phyloP scores from a whole-genome alignment of 2,797 vertebrate genomes.

The Sorex maritimensis region DNA sequence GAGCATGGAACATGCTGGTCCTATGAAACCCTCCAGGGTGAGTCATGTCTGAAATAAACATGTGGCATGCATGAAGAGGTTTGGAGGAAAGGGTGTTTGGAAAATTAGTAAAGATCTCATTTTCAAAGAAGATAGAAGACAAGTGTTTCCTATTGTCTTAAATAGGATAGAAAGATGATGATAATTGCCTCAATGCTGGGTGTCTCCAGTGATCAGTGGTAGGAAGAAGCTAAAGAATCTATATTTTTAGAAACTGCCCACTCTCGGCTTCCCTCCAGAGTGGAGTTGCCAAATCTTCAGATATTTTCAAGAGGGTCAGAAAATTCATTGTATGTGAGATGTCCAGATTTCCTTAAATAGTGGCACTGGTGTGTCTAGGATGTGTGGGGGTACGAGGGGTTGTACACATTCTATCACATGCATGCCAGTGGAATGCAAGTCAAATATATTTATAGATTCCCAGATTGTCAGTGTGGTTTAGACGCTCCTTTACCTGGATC shows the following conservation, averaged over 20 bases:
- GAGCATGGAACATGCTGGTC: not conserved
- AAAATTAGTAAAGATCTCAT: conserved; percentile 20
- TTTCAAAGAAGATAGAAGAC: conserved; percentile 18
- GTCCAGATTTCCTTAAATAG: not conserved
- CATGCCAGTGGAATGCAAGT: not conserved
- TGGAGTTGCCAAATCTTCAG: not conserved
- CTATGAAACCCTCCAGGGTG: no score
- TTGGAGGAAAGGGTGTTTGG: conserved; percentile 15
- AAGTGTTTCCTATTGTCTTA: conserved; percentile 2
- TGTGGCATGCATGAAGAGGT: not conserved
- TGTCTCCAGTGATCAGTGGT: accelerated
- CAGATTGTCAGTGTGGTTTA: not conserved
- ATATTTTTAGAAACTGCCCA: no score
- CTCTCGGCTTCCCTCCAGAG: no score
- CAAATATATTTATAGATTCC: not conserved
- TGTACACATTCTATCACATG: not conserved
- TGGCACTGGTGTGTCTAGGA: not conserved
- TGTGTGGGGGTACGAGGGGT: no score
- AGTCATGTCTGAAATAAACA: not conserved
- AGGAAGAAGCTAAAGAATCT: accelerated
- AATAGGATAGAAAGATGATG: not conserved
- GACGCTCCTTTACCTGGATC: not conserved
- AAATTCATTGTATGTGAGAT: not conserved
- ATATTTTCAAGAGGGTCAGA: conserved; percentile 11
- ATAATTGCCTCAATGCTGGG: not conserved